Evolutionary conservation across 1,140 invertebrate species (phyloP), one percentile per base, ranked within the genome.

Genomic region (Pygmarrhopalites habei): DNA sequence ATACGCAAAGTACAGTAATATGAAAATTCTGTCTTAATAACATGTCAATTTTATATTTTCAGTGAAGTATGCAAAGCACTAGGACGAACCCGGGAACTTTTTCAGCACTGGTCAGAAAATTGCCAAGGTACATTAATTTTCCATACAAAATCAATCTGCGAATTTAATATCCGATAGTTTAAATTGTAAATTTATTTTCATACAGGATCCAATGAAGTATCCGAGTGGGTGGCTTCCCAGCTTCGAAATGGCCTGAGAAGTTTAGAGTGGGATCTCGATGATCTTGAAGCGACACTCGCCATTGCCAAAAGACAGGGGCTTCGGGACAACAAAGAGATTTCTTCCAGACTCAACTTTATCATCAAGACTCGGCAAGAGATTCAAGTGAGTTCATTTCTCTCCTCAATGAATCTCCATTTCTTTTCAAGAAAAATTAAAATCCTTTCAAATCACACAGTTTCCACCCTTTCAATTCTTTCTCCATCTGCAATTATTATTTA

Each of bases 281-380:
- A 70, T 39, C 35, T 70, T 7, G 69, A 70, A 49, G 69, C 69
- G 15, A 70, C 69, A 19, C 58, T 70, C n/a, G 69, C 69, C 29
- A 70, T 70, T 66, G 65, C 69, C 47, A 71, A 71, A 66, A 32
- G 69, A 51, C 69, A 71, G 60, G 69, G 69, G 39, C 69, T 71
- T 53, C 55, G 69, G 43, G 69, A 71, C 46, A 71, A 71, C 66
- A 71, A 71, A 64, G 69, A 71, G 44, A 71, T 71, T 56, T 71
- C 69, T 53, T 71, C 63, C 60, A 67, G 69, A 58, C 69, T 71
- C 58, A 71, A 71, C 44, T 71, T 71, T 51, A 71, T 71, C 43
- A 71, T 71, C 62, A 71, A 71, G 55, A 71, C 69, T 65, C 66
- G 69, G 52, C 69, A 71, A 64, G 69, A 71, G 66, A 71, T 71